Evolutionary conservation across 2,888 invertebrate genomes (phyloP).

Genomic region (Perizoma affinitatum): DNA sequence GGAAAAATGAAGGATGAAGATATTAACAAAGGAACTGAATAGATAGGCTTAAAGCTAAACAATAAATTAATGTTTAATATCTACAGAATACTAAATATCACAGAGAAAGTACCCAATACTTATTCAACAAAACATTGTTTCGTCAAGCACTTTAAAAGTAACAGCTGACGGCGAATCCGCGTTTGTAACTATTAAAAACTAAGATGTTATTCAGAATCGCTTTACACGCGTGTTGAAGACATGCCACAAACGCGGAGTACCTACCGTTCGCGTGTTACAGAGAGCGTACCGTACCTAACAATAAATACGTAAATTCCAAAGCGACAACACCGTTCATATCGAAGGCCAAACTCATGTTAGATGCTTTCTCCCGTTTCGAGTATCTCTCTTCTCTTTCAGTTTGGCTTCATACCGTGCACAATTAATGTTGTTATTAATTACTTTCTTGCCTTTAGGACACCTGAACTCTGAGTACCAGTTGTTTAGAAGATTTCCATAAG

Average conservation of each 20-base stretch:
- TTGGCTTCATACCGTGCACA: constrained; percentile 60
- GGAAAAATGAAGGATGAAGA: constrained; percentile 46
- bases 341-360: constrained; percentile 42
- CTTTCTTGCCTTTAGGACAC: constrained; percentile 63
- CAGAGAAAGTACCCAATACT: constrained; percentile 83
- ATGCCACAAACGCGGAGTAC: constrained; percentile 24
- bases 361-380: constrained; percentile 31
- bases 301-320: constrained; percentile 57
- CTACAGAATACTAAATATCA: constrained; percentile 83
- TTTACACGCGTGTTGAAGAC: constrained; percentile 30
- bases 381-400: constrained; percentile 58
- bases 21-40: constrained; percentile 65
- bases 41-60: constrained; percentile 68
- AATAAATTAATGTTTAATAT: constrained; percentile 79
- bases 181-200: constrained; percentile 16
- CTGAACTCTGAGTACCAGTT: constrained; percentile 83
- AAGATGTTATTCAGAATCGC: constrained; percentile 29
- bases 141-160: constrained; percentile 69
- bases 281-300: constrained; percentile 53
- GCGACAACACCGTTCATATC: constrained; percentile 49
- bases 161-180: constrained; percentile 30
- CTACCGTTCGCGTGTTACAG: constrained; percentile 47
- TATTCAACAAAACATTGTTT: constrained; percentile 76
- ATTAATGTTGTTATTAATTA: constrained; percentile 48
- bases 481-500: constrained; percentile 83